Evolutionary conservation across 2,888 invertebrate genomes (phyloP).

Genomic region (Chironomus riparius): DNA sequence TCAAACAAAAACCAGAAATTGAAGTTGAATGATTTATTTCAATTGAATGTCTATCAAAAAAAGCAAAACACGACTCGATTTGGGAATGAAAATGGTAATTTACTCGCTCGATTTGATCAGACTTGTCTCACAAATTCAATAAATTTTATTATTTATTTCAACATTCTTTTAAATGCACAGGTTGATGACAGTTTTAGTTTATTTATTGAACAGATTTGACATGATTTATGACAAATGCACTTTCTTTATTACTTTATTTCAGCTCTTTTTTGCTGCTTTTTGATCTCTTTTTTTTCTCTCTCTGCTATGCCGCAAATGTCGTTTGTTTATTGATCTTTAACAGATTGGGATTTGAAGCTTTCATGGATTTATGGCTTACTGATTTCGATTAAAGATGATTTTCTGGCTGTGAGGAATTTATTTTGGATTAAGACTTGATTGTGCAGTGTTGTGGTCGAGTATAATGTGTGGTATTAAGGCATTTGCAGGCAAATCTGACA

Average conservation of each 20-base stretch:
- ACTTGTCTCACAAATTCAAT: background rate
- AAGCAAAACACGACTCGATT: background rate
- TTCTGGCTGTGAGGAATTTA: no score
- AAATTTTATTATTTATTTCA: background rate
- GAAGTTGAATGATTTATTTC: conserved; percentile 22
- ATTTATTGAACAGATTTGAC: conserved; percentile 3
- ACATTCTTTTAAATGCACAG: background rate
- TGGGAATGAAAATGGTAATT: conserved; percentile 14
- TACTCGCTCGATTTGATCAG: background rate
- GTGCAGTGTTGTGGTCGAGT: no score
- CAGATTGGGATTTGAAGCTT: no score
- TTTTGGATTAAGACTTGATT: no score
- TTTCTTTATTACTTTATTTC: background rate
- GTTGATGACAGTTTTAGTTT: conserved; percentile 16
- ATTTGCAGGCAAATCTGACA: no score
- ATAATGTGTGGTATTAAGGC: no score
- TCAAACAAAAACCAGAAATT: background rate
- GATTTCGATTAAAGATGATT: no score
- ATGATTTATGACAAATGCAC: conserved; percentile 8
- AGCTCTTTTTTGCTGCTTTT: background rate
- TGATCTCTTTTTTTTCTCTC: background rate
- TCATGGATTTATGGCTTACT: no score
- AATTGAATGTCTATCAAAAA: conserved; percentile 12
- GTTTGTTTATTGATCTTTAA: no score
- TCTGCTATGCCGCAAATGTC: no score